These are phyloP conservation scores for Ostrea denselamellosa DNA, from an alignment of 1,140 invertebrate genomes.

Conservation along the genomic window DNA sequence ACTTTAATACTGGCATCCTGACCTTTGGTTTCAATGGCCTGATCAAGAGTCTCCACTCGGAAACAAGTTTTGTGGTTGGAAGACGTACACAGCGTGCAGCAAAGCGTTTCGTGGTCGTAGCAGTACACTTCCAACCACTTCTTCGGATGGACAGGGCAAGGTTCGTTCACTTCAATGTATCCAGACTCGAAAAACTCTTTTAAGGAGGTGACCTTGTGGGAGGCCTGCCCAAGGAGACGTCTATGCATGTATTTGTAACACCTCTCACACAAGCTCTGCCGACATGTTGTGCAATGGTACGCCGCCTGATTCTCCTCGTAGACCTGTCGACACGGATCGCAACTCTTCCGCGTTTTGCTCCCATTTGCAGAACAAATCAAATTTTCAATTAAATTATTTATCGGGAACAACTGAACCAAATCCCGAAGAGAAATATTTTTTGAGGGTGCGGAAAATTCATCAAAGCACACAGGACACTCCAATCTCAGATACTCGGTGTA, in stretches of 20 bases:
- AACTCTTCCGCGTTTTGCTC: conserved; percentile 14
- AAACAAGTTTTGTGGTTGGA: neutral
- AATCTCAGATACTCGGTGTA: neutral
- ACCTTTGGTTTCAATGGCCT: neutral
- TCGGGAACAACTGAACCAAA: neutral
- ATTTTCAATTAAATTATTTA: neutral
- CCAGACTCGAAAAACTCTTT: neutral
- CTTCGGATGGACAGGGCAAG: neutral
- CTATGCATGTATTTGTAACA: neutral
- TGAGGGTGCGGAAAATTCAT: neutral
- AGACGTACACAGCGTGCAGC: neutral
- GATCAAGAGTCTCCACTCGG: neutral
- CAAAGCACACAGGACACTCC: neutral
- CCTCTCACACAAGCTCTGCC: neutral
- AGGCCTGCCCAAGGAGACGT: neutral
- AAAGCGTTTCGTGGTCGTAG: neutral
- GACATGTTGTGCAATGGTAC: neutral
- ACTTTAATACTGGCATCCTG: neutral
- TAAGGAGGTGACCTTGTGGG: neutral
- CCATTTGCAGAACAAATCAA: neutral
- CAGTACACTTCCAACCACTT: neutral
- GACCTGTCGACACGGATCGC: neutral
- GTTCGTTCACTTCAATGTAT: neutral
- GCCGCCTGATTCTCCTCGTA: neutral
- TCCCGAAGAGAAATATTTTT: neutral